Conservation (phyloP, 2,797 vertebrate genomes). For the Chelidonichthys spinosus region DNA sequence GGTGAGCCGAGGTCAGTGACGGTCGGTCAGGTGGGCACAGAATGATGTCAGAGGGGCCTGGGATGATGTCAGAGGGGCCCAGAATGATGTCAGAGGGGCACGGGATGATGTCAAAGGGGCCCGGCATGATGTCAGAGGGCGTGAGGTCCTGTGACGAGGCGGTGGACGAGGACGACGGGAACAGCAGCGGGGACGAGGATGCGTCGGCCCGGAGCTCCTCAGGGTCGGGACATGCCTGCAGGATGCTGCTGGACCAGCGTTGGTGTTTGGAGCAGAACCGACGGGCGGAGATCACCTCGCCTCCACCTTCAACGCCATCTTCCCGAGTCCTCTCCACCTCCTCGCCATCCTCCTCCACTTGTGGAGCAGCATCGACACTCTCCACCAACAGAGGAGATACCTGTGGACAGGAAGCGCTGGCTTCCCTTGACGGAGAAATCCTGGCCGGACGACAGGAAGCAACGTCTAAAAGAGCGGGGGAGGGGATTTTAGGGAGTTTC, state of each 20-base stretch:
- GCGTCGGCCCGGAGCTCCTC: constrained; percentile 29
- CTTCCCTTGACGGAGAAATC: not conserved
- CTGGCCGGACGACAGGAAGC: constrained; percentile 24
- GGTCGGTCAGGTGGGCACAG: constrained; percentile 11
- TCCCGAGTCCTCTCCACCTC: not conserved
- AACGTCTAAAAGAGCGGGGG: constrained; percentile 58
- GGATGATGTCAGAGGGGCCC: no score
- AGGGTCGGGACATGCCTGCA: constrained; percentile 74
- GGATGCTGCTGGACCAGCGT: constrained; percentile 81
- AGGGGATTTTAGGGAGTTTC: not conserved
- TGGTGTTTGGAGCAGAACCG: constrained; percentile 83
- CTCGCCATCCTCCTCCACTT: not conserved
- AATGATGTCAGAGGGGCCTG: constrained; percentile 21
- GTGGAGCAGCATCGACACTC: not conserved
- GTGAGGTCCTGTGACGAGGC: constrained; percentile 72
- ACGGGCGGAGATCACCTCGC: constrained; percentile 19
- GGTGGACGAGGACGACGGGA: constrained; percentile 57
- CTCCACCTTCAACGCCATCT: not conserved
- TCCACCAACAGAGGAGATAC: not conserved
- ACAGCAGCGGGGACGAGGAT: constrained; percentile 29
- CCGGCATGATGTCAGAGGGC: constrained; percentile 45
- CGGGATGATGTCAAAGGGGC: constrained; percentile 47
- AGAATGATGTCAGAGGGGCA: no score
- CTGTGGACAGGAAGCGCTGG: no score
- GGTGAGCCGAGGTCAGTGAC: constrained; percentile 12